Conservation (phyloP, 1,140 invertebrate genomes). For the Megalonaias nervosa region DNA sequence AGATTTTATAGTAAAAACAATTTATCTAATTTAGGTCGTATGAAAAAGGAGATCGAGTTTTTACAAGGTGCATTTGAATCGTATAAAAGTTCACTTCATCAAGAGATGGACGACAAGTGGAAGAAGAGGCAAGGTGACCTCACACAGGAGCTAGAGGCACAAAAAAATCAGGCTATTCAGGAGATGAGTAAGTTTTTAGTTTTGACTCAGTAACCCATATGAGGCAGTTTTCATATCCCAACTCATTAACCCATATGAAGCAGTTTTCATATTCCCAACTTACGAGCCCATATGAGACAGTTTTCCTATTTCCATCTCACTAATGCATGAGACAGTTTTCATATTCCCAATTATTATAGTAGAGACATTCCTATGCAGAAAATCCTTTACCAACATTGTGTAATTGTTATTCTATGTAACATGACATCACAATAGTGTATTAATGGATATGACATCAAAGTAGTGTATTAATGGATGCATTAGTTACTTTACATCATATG, state of each 20-base stretch:
- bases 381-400: too few species aligned
- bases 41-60: constrained; percentile 66
- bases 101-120: constrained; percentile 62
- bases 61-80: constrained; percentile 69
- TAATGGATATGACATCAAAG: too few species aligned
- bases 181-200: constrained; percentile 54
- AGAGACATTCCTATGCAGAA: too few species aligned
- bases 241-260: not conserved
- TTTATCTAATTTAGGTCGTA: constrained; percentile 45
- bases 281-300: not conserved
- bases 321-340: too few species aligned
- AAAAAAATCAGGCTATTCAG: constrained; percentile 52
- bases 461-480: too few species aligned
- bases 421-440: too few species aligned
- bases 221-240: too few species aligned
- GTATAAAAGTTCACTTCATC: constrained; percentile 63
- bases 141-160: constrained; percentile 38
- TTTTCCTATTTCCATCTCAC: not conserved
- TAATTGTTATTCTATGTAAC: too few species aligned
- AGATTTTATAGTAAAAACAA: not conserved
- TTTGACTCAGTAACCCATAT: not conserved
- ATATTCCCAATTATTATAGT: too few species aligned
- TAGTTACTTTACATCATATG: too few species aligned
- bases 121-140: constrained; percentile 57
- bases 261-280: not conserved